Evolutionary conservation across 2,113 vertebrate species (phyloP).

Genomic region (Morphnarchus princeps): DNA sequence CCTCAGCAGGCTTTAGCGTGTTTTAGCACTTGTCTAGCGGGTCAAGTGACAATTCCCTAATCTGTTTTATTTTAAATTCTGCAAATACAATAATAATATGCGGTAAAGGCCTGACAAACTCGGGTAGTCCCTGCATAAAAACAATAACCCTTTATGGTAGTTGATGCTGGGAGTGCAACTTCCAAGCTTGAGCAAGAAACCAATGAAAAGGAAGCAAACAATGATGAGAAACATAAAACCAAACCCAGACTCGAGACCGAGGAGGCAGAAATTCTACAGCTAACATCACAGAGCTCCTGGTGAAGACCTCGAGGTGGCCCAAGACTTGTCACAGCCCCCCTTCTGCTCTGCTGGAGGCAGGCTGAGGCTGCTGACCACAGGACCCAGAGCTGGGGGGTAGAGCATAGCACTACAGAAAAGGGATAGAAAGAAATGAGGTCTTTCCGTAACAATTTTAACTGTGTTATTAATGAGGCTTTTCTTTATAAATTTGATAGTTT

Average conservation of each 20-base stretch:
- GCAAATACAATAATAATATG: neutral
- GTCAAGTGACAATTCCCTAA: neutral
- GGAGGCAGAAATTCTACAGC: neutral
- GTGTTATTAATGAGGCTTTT: neutral
- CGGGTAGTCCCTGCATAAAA: neutral
- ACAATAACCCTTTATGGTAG: neutral
- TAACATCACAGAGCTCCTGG: neutral
- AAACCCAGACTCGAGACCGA: fast-evolving
- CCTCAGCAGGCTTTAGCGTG: neutral
- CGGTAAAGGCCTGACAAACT: neutral
- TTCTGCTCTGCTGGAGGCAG: neutral
- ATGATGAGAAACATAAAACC: neutral
- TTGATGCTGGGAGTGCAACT: neutral
- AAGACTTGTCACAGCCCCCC: neutral
- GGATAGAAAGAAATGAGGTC: neutral
- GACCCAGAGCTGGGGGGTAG: neutral
- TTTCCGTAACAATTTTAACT: neutral
- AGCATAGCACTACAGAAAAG: neutral
- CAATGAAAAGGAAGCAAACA: neutral
- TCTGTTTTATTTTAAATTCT: neutral
- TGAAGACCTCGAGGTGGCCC: fast-evolving
- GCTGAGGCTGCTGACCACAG: neutral
- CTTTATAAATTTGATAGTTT: neutral
- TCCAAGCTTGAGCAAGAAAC: neutral
- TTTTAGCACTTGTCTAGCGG: neutral